Conservation (phyloP, 1,140 invertebrate species). For the Bombus terrestris region DNA sequence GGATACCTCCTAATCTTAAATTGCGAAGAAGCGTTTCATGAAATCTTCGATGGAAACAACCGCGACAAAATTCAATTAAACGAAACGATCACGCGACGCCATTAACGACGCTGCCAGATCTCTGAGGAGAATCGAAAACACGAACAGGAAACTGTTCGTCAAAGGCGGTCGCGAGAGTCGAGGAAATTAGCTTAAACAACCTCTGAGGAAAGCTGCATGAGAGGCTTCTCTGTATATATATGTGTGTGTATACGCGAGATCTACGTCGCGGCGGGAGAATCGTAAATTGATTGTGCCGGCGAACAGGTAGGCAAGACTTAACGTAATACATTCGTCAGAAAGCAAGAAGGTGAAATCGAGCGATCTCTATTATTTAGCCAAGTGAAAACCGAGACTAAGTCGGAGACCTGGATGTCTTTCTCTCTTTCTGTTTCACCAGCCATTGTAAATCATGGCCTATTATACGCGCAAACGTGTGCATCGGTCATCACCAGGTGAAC, state of each 20-base stretch:
- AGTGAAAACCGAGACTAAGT: constrained; percentile 42
- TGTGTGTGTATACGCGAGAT: not conserved
- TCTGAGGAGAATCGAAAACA: not conserved
- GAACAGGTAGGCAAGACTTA: constrained; percentile 36
- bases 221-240: not conserved
- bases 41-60: not conserved
- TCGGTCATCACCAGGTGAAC: constrained; percentile 23
- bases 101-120: too few species aligned
- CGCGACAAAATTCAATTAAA: constrained; percentile 2
- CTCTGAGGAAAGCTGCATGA: constrained; percentile 8
- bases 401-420: not conserved
- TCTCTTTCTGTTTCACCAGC: not conserved
- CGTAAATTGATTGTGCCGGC: constrained; percentile 37
- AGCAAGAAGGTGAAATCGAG: constrained; percentile 43
- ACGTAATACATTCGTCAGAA: constrained; percentile 43
- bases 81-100: not conserved
- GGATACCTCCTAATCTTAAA: not conserved
- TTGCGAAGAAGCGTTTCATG: not conserved
- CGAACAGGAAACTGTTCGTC: constrained; percentile 19
- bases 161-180: constrained; percentile 22
- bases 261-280: constrained; percentile 1
- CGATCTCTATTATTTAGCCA: constrained; percentile 51
- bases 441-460: constrained; percentile 46
- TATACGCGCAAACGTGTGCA: constrained; percentile 43
- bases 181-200: constrained; percentile 23